A percentile compares a stretch with the other conserved stretches of the same genome.
Conservation (phyloP, 2,888 invertebrate genomes). For the Phortica magna region DNA sequence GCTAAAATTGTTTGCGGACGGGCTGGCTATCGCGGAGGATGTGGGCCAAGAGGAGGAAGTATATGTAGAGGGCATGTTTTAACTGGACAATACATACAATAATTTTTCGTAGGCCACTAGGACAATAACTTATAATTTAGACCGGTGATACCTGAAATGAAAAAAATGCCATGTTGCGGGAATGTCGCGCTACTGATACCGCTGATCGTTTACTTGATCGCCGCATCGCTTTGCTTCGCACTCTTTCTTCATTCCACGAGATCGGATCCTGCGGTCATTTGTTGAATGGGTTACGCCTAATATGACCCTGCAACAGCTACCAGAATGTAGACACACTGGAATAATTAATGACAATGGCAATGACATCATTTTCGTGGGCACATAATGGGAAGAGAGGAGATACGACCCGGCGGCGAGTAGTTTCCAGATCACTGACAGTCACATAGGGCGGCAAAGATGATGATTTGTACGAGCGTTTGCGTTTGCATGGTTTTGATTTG, state of each 20-base stretch:
- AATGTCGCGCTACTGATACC: too few relatives aligned
- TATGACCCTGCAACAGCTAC: slow-evolving; percentile 74
- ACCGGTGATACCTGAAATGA: too few relatives aligned
- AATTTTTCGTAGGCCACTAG: too few relatives aligned
- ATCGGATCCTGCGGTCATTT: slow-evolving; percentile 78
- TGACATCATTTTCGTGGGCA: slow-evolving; percentile 56
- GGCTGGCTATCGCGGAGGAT: too few relatives aligned
- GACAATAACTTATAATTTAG: too few relatives aligned
- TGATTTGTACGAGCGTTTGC: slow-evolving; percentile 84
- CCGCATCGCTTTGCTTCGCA: slow-evolving; percentile 75
- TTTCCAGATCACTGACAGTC: slow-evolving; percentile 75
- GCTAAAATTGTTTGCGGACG: too few relatives aligned
- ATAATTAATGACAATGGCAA: slow-evolving; percentile 66
- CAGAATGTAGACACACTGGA: slow-evolving; percentile 75
- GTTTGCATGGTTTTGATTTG: slow-evolving; percentile 80
- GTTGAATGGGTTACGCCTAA: slow-evolving; percentile 76
- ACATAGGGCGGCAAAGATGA: slow-evolving; percentile 92
- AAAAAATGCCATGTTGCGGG: too few relatives aligned
- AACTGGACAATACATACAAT: too few relatives aligned
- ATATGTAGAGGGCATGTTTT: too few relatives aligned
- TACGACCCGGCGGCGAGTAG: slow-evolving; percentile 75
- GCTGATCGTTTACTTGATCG: slow-evolving; percentile 64
- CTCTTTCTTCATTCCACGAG: slow-evolving; percentile 79
- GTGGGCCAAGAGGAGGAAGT: too few relatives aligned
- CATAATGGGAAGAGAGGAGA: slow-evolving; percentile 64